Conservation (phyloP, 2,113 vertebrate genomes). For the Ranitomeya imitator region DNA sequence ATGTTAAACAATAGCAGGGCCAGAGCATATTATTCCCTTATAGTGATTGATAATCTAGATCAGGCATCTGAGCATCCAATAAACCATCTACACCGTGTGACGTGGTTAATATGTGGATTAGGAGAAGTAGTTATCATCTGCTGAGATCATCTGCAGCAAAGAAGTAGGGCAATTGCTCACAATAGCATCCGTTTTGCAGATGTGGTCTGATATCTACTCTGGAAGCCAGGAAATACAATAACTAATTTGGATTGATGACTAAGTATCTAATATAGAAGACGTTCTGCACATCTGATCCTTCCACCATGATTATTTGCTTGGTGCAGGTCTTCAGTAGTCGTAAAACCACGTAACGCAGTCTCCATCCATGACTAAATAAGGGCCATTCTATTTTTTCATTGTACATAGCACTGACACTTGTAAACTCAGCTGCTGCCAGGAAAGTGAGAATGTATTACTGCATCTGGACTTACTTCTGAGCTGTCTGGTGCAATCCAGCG, state of each 20-base stretch:
- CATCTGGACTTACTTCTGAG: neutral
- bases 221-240: neutral
- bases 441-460: neutral
- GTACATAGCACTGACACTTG: slow-evolving; percentile 30
- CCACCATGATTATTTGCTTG: neutral
- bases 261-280: neutral
- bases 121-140: slow-evolving; percentile 21
- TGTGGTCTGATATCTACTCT: slow-evolving; percentile 4
- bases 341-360: neutral
- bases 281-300: neutral
- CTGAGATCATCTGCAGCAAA: slow-evolving; percentile 40
- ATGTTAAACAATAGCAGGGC: slow-evolving; percentile 4
- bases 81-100: neutral
- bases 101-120: slow-evolving; percentile 35
- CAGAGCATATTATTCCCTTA: neutral
- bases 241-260: neutral
- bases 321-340: neutral
- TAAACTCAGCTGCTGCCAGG: neutral
- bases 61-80: neutral
- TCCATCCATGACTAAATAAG: slow-evolving; percentile 9
- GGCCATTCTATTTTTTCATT: neutral
- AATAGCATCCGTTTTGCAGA: slow-evolving; percentile 8
- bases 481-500: slow-evolving; percentile 11
- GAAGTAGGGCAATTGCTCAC: neutral
- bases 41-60: neutral